Conservation (phyloP, 2,797 vertebrate genomes). For the Bradypus variegatus region DNA sequence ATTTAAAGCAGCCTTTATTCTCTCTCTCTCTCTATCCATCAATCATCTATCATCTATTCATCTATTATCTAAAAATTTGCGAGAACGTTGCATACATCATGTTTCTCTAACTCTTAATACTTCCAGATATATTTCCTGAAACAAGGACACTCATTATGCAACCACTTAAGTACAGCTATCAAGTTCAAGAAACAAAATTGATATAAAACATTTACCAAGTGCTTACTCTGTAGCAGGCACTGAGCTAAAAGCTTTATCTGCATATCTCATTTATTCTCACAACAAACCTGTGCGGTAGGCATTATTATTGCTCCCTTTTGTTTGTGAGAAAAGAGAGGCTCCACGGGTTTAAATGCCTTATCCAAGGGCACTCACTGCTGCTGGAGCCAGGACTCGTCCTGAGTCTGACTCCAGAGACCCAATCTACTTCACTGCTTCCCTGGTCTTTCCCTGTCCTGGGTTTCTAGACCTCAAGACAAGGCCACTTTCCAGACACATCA, state of each 20-base stretch:
- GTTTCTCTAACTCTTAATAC: too few relatives aligned
- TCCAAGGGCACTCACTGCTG: fast-evolving
- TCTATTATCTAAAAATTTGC: too few relatives aligned
- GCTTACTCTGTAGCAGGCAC: fast-evolving
- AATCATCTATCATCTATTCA: too few relatives aligned
- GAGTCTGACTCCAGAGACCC: neutral
- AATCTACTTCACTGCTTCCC: fast-evolving
- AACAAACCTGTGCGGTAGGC: neutral
- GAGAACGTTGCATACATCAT: too few relatives aligned
- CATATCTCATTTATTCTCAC: fast-evolving
- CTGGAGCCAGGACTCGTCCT: neutral
- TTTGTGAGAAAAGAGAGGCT: neutral
- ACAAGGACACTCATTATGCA: too few relatives aligned
- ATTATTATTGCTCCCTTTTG: fast-evolving
- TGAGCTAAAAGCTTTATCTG: neutral
- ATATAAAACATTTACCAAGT: neutral
- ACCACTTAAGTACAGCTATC: too few relatives aligned
- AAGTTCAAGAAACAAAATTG: too few relatives aligned
- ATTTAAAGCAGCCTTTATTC: neutral
- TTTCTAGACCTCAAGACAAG: neutral
- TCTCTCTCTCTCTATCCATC: too few relatives aligned
- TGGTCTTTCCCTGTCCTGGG: neutral
- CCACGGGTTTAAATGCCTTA: fast-evolving
- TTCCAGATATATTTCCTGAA: too few relatives aligned
- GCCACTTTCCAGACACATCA: neutral